phyloP scores from a whole-genome alignment of 2,797 vertebrate genomes.

The Cyprinodon diabolis region DNA sequence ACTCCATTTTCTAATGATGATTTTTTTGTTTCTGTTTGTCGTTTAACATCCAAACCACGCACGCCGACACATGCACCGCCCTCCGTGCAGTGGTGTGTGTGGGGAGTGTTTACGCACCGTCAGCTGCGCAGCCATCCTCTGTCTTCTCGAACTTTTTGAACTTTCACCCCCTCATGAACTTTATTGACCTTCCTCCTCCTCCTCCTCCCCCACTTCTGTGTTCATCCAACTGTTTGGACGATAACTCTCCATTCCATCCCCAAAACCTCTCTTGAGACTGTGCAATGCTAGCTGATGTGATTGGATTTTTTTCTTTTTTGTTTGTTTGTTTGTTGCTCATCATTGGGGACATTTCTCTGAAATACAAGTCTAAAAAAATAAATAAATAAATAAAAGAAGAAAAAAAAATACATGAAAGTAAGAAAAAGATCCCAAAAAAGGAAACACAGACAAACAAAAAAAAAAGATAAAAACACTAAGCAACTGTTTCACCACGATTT shows the following conservation, averaged over 20 bases:
- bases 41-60: conserved; percentile 83
- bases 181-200: conserved; percentile 83
- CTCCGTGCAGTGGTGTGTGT: conserved; percentile 67
- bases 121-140: conserved; percentile 85
- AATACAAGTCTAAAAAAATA: conserved; percentile 69
- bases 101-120: conserved; percentile 78
- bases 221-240: conserved; percentile 88
- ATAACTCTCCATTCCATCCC: conserved; percentile 88
- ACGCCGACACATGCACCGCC: conserved; percentile 69
- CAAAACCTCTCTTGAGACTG: conserved; percentile 86
- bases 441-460: conserved; percentile 66
- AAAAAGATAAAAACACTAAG: conserved; percentile 74
- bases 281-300: conserved; percentile 88
- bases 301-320: conserved; percentile 61
- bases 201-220: conserved; percentile 80
- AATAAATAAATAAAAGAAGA: conserved; percentile 48
- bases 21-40: conserved; percentile 71
- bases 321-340: conserved; percentile 81
- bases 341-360: conserved; percentile 83
- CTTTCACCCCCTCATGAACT: conserved; percentile 84
- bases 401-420: conserved; percentile 47
- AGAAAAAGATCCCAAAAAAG: conserved; percentile 57
- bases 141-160: conserved; percentile 88
- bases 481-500: conserved; percentile 85
- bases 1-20: conserved; percentile 81